A percentile compares a stretch with the other conserved stretches of the same genome.
phyloP scores from a whole-genome alignment of 2,113 vertebrate genomes.

The Cryptomyrus ogoouensis region DNA sequence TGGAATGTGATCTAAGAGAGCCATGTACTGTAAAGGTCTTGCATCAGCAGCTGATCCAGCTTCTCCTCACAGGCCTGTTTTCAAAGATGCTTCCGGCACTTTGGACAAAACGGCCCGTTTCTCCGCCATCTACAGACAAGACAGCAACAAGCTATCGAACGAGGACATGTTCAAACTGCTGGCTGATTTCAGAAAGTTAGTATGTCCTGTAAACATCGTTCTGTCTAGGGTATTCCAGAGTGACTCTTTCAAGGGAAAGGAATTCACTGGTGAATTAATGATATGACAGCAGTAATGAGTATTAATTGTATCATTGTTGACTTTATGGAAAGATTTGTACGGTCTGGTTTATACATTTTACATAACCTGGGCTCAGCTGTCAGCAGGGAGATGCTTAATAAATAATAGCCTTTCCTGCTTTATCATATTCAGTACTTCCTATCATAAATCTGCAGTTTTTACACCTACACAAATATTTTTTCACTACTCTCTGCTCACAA shows the following conservation, averaged over 20 bases:
- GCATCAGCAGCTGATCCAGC: background rate
- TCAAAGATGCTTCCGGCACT: slow-evolving; percentile 85
- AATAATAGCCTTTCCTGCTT: background rate
- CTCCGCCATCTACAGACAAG: slow-evolving; percentile 89
- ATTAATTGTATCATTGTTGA: background rate
- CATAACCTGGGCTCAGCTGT: background rate
- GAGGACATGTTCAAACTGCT: slow-evolving; percentile 93
- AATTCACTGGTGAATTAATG: background rate
- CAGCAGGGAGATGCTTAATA: background rate
- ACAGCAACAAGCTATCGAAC: slow-evolving; percentile 93
- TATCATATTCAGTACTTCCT: background rate
- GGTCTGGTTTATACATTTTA: background rate
- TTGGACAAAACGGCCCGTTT: slow-evolving; percentile 89
- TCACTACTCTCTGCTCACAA: slow-evolving; percentile 12
- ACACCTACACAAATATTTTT: slow-evolving; percentile 31
- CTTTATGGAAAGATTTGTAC: background rate
- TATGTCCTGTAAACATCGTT: slow-evolving; percentile 28
- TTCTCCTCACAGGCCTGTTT: slow-evolving; percentile 68
- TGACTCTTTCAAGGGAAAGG: background rate
- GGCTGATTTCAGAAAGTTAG: slow-evolving; percentile 93
- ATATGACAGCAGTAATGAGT: slow-evolving; percentile 4
- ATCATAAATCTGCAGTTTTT: slow-evolving; percentile 14
- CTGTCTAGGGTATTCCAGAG: background rate
- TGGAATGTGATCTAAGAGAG: background rate
- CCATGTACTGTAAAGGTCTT: background rate